phyloP scores from a whole-genome alignment of 2,797 vertebrate species.

The Tapera naevia region DNA sequence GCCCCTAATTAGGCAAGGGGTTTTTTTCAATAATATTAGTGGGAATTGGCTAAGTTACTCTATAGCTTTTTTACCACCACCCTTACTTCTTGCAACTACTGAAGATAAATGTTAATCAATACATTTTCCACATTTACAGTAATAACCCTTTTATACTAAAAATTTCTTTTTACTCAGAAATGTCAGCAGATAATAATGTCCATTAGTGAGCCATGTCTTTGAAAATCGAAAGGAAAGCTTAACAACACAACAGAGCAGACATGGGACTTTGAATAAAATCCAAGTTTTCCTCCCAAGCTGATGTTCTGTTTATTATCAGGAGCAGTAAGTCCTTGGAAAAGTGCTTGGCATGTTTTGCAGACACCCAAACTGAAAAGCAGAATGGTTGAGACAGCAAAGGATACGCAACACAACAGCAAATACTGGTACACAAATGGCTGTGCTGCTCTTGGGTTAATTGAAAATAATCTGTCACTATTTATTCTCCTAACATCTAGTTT shows the following conservation, averaged over 20 bases:
- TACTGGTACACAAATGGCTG: background rate
- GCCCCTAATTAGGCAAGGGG: background rate
- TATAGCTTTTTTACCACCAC: background rate
- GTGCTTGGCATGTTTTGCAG: background rate
- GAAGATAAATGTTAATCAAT: background rate
- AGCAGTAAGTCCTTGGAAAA: background rate
- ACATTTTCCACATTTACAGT: background rate
- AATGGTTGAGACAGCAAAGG: conserved; percentile 12
- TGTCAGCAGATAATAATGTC: background rate
- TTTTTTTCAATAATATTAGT: background rate
- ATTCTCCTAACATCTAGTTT: conserved; percentile 25
- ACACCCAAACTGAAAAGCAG: background rate
- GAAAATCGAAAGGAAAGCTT: background rate
- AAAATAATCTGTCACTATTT: conserved; percentile 39
- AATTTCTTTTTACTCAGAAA: background rate
- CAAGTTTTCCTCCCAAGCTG: background rate
- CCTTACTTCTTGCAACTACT: background rate
- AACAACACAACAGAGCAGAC: background rate
- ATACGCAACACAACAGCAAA: background rate
- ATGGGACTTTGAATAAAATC: background rate
- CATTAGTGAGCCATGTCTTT: background rate
- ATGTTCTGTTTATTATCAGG: background rate
- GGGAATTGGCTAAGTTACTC: background rate
- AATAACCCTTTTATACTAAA: background rate
- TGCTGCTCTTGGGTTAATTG: conserved; percentile 31